Evolutionary conservation across 1,140 invertebrate species (phyloP).

Genomic region (Drosophila suzukii): DNA sequence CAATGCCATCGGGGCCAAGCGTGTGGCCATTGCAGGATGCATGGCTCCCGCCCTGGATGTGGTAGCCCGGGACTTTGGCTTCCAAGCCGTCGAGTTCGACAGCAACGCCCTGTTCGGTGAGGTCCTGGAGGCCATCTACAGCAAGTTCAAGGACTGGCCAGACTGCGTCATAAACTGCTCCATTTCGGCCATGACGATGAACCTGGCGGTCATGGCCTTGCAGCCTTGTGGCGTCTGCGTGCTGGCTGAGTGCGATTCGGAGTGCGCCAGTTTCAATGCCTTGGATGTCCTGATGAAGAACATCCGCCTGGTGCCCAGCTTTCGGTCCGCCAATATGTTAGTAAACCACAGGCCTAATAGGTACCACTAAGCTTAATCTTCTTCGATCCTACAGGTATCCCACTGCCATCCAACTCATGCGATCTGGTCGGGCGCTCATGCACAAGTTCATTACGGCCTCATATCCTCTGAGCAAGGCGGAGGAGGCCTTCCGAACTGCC

Average conservation of each 20-base stretch:
- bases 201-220: constrained; percentile 71
- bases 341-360: not conserved
- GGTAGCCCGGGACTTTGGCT: constrained; percentile 42
- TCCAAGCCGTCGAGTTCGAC: constrained; percentile 51
- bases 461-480: constrained; percentile 38
- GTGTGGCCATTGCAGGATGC: constrained; percentile 53
- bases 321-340: constrained; percentile 73
- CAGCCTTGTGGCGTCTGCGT: constrained; percentile 66
- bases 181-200: constrained; percentile 68
- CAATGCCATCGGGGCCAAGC: constrained; percentile 60
- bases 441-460: constrained; percentile 53
- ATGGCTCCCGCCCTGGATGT: constrained; percentile 31
- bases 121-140: constrained; percentile 56
- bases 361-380: no score
- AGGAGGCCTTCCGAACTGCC: constrained; percentile 58
- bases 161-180: constrained; percentile 69
- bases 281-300: constrained; percentile 78
- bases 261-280: constrained; percentile 72
- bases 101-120: constrained; percentile 39
- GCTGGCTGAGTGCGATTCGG: constrained; percentile 65
- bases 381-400: constrained; percentile 52
- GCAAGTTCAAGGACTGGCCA: constrained; percentile 62
- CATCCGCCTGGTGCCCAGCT: constrained; percentile 69
- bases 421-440: constrained; percentile 57
- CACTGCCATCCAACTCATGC: constrained; percentile 65